These are phyloP conservation scores for Cavia porcellus DNA, from an alignment of 2,113 vertebrate species.

Conservation along the genomic window DNA sequence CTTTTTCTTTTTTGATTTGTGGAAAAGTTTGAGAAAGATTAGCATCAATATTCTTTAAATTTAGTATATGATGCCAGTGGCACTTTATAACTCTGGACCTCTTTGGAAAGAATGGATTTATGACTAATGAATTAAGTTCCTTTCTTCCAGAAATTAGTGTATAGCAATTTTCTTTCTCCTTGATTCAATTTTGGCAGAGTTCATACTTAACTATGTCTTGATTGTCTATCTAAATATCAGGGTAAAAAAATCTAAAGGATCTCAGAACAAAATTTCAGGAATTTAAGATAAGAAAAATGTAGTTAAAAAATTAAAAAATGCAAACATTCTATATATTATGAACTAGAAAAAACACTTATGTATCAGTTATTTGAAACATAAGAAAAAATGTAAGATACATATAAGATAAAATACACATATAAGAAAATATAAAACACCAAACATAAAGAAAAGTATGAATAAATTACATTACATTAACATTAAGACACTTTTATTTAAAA, in stretches of 20 bases:
- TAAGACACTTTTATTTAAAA: neutral
- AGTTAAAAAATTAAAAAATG: no score
- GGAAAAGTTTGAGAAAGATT: neutral
- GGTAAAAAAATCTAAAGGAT: neutral
- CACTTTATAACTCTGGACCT: neutral
- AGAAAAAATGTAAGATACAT: no score
- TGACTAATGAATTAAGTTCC: neutral
- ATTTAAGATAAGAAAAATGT: neutral
- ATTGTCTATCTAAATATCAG: neutral
- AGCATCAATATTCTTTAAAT: neutral
- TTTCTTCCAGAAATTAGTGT: neutral
- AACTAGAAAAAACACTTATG: no score
- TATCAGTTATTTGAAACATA: no score
- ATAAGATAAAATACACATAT: no score
- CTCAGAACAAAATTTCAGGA: neutral
- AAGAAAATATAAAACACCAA: neutral
- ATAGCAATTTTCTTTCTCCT: neutral
- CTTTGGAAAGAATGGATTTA: neutral
- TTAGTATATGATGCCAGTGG: neutral
- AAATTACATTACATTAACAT: neutral
- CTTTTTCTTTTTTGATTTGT: neutral
- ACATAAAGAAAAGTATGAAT: neutral
- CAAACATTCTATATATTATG: no score
- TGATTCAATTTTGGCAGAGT: neutral
- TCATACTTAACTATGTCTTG: neutral